A percentile compares a stretch with the other conserved stretches of the same genome.
Conservation (phyloP, 64 coral and sea anemone species). For the Dendronephthya gigantea region DNA sequence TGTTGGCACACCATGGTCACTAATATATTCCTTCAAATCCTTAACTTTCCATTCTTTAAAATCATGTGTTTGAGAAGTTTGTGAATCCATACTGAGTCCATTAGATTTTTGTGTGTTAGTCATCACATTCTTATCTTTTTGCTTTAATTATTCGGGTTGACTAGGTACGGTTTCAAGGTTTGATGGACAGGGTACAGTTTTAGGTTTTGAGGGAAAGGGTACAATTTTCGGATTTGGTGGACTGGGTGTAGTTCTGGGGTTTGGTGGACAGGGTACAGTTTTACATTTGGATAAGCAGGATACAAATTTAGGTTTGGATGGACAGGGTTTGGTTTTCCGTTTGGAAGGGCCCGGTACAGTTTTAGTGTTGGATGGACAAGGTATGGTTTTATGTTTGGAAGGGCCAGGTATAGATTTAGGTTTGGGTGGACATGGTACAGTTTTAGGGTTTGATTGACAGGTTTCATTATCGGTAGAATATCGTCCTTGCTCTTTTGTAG, state of each 20-base stretch:
- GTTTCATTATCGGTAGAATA: neutral
- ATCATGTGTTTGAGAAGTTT: slow-evolving; percentile 28
- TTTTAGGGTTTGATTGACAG: slow-evolving; percentile 2
- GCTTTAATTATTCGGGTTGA: slow-evolving; percentile 2
- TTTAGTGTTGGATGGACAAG: too few species aligned
- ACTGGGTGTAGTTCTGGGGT: slow-evolving; percentile 3
- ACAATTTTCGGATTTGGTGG: neutral
- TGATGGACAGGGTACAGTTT: neutral
- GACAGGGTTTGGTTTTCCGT: slow-evolving; percentile 20
- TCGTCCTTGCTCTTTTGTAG: neutral
- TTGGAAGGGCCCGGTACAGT: slow-evolving; percentile 13
- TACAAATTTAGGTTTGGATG: slow-evolving; percentile 14
- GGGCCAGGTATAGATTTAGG: too few species aligned
- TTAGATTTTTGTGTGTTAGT: neutral
- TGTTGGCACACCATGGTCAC: slow-evolving; percentile 28
- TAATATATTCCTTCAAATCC: slow-evolving; percentile 40
- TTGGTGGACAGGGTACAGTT: slow-evolving; percentile 19
- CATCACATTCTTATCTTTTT: neutral
- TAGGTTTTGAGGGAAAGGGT: neutral
- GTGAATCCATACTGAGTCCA: slow-evolving; percentile 15
- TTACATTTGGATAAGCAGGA: slow-evolving; percentile 19
- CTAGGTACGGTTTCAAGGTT: neutral
- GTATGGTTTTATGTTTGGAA: too few species aligned
- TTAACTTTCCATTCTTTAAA: slow-evolving; percentile 29
- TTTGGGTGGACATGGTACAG: too few species aligned